Base-by-base conservation (phyloP, 2,113 vertebrate species). In the Tor tambroides region DNA sequence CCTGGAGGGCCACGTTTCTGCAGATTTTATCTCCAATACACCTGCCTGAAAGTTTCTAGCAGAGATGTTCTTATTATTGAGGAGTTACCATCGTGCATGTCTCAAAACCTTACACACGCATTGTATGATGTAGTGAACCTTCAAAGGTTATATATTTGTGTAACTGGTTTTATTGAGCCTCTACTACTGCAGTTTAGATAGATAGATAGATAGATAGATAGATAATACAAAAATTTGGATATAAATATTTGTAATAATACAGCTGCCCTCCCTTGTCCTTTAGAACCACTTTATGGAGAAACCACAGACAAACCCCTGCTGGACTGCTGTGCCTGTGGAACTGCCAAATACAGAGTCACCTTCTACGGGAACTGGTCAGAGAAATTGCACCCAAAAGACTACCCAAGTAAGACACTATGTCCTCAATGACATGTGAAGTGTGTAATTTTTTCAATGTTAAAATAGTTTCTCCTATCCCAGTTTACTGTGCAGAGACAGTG, bases 331-430 rank as follows among this genome's bases (percentile, higher is more conserved):
- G 96, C 96, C 84, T 97, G 96, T 86, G 96, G 96, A 59, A 97
- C 96, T 35, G 96, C 96, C 89, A 97, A 97, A 88, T 97, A 97
- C 92, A 95, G 96, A 87, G 92, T 97, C 83, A 97, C 96, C 0
- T 97, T 97, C 90, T 97, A 96, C 77, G 96, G 96, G 30, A 97
- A 97, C 67, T 97, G 96, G 96, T 97, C 96, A 1, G 96, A 97
- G 91, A 97, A 97, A 91, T 94, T 95, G 0, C 96, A 97, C 77
- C 96, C 96, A 15, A 97, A 97, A 89, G 96, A 97, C 86, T 97
- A 97, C 61, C 96, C 96, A 91, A 94, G 96, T 97, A 89, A 96
- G 96, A 95, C 49, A 30, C 49, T 46, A 5, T 28, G 46, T 78
- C 76, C 49, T 78, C 76, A 32, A 78, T 78, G 49, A 78, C 76